Conservation (phyloP, 2,797 vertebrate species). For the Trematomus bernacchii region DNA sequence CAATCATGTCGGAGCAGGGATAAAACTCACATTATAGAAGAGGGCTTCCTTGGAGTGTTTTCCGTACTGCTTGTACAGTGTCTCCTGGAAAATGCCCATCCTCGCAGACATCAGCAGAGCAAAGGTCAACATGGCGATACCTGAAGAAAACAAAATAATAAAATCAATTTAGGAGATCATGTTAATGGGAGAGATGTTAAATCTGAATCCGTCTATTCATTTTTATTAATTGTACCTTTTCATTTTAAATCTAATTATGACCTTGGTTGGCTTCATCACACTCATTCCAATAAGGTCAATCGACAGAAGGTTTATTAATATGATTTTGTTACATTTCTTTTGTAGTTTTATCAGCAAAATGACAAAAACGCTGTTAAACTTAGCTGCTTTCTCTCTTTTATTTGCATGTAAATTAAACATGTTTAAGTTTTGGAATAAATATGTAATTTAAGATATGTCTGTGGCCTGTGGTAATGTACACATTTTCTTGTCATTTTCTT, state of each 20-base stretch:
- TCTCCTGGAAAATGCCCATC: constrained; percentile 99
- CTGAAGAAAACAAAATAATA: constrained; percentile 71
- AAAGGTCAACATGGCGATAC: constrained; percentile 94
- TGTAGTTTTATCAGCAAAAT: background rate
- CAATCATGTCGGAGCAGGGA: constrained; percentile 16
- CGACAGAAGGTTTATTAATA: background rate
- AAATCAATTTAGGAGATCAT: background rate
- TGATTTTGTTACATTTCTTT: background rate
- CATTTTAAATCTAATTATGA: too few species aligned
- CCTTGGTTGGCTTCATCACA: too few species aligned
- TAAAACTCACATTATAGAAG: constrained; percentile 93
- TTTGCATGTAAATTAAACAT: background rate
- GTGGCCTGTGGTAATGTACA: background rate
- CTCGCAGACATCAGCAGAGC: constrained; percentile 96
- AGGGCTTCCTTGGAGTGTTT: constrained; percentile 96
- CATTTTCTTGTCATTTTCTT: background rate
- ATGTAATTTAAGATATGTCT: background rate
- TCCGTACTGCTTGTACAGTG: constrained; percentile 90
- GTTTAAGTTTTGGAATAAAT: background rate
- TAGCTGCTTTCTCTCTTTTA: background rate
- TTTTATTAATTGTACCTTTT: too few species aligned
- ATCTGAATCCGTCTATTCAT: background rate
- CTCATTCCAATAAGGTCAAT: too few species aligned
- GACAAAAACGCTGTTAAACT: background rate
- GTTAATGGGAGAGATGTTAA: background rate